Evolutionary conservation across 2,797 vertebrate species (phyloP).

Genomic region (Acanthornis magna): DNA sequence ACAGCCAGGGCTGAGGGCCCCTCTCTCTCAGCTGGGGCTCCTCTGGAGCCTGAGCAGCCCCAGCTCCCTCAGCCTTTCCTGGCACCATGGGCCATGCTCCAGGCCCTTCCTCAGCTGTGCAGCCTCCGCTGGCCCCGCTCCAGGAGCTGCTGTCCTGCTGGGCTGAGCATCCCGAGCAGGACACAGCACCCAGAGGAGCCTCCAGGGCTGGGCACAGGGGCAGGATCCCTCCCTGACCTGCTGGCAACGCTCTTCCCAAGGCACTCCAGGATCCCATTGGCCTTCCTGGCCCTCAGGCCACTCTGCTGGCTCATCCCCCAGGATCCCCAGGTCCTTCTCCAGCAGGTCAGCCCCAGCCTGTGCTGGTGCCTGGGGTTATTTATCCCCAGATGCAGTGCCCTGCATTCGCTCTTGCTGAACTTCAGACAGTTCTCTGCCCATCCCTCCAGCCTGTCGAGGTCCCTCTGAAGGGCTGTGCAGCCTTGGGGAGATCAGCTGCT

Average conservation of each 20-base stretch:
- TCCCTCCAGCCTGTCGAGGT: rapidly evolving
- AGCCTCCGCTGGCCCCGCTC: too few species aligned
- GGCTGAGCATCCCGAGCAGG: background rate
- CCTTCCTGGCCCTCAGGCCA: background rate
- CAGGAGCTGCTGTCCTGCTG: background rate
- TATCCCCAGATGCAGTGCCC: background rate
- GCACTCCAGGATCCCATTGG: rapidly evolving
- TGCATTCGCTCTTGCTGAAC: background rate
- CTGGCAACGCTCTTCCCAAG: background rate
- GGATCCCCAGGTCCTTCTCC: background rate
- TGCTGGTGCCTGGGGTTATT: background rate
- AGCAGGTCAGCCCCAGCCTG: background rate
- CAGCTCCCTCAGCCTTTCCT: background rate
- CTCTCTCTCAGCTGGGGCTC: background rate
- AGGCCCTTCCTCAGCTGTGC: background rate
- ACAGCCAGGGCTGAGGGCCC: background rate
- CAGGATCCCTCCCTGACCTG: background rate
- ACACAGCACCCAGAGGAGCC: background rate
- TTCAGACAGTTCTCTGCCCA: background rate
- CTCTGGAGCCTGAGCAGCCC: background rate
- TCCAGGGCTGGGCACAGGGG: background rate
- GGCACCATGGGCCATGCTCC: background rate
- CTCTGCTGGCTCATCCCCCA: background rate
- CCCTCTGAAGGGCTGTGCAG: background rate
- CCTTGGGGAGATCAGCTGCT: too few species aligned